Evolutionary conservation across 1,140 invertebrate species (phyloP), one percentile per base, ranked within the genome.

Genomic region (Scaptomyza pallida): DNA sequence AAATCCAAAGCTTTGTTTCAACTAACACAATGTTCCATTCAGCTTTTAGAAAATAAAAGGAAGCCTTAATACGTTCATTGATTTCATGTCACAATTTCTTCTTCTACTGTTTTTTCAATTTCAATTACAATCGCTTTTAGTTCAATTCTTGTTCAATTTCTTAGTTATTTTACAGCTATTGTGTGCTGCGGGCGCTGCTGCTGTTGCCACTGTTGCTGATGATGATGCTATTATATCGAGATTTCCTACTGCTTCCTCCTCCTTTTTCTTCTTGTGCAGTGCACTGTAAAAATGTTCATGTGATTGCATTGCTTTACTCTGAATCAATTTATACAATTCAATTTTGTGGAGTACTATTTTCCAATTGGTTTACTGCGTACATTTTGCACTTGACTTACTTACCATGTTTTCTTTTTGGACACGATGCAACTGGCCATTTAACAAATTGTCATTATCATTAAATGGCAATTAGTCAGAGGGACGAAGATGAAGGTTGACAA

Each of bases 391-490:
- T 40, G 37, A 30, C 5, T n/a, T 54, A 33, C 12, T 13, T 54
- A 40, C 21, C 33, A n/a, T 37, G 2, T 37, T 37, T 8, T 12
- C 12, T n/a, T 19, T 26, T 15, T 23, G n/a, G 12, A 21, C 9
- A 67, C 52, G 52, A 50, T 77, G 61, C 68, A 68, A 51, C 78
- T 68, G 60, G 76, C 41, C 57, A 63, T 47, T 76, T 72, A 62
- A 76, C 78, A 81, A 81, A 74, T 81, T 78, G 78, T 82, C 73
- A 73, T 70, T 19, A 74, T 70, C 78, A 81, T 81, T 81, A 82
- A 82, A 82, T 81, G 74, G 60, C 78, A 81, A 81, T 81, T 81
- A 81, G 78, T 75, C 63, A 33, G 19, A 50, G 10, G 9, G n/a
- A 5, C 2, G 41, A 54, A 40, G 48, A 48, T 17, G 15, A n/a